These are phyloP conservation scores for Leuciscus idus DNA, from an alignment of 2,113 vertebrate genomes.

Conservation along the genomic window DNA sequence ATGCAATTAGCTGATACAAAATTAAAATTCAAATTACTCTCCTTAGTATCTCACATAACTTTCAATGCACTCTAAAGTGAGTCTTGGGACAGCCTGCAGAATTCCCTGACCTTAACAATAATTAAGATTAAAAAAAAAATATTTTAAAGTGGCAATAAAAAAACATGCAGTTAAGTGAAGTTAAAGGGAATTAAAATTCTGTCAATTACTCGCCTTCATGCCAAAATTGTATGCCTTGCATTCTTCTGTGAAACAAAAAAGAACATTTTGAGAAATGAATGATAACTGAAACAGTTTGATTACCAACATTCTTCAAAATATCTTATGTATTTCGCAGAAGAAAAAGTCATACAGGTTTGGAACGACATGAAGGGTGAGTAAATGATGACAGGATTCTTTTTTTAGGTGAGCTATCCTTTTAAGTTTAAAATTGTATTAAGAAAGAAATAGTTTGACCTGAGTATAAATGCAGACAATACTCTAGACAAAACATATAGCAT, in stretches of 20 bases:
- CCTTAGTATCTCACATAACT: background rate
- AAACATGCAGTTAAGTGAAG: background rate
- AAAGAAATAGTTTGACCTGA: background rate
- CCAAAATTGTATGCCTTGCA: background rate
- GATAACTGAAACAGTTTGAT: background rate
- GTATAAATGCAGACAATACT: background rate
- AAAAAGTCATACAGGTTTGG: background rate
- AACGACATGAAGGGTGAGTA: background rate
- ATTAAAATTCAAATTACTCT: conserved; percentile 6
- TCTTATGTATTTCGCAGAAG: background rate
- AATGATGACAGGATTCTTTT: background rate
- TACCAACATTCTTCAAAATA: background rate
- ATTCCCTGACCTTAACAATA: background rate
- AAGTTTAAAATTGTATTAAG: background rate
- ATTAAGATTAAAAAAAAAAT: background rate
- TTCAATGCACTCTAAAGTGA: background rate
- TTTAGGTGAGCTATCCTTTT: background rate
- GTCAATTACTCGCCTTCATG: background rate
- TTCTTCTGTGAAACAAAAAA: background rate
- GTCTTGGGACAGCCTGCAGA: background rate
- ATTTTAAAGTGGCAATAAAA: background rate
- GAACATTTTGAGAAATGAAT: background rate
- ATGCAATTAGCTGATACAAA: conserved; percentile 14
- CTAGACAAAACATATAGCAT: background rate
- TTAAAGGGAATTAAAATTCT: background rate